phyloP scores from a whole-genome alignment of 1,140 invertebrate genomes.

The Eueides isabella region DNA sequence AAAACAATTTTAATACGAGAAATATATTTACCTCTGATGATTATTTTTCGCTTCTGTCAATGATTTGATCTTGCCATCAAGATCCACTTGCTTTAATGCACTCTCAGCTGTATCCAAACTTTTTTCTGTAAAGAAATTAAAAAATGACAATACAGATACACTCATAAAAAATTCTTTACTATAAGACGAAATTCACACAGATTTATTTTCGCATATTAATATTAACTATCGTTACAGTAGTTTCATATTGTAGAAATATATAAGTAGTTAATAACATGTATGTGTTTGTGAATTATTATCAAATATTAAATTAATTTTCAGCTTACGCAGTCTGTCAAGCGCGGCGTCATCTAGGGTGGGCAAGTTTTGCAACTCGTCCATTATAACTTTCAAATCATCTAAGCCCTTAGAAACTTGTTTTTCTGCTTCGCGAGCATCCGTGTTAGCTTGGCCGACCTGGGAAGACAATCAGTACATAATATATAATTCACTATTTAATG shows the following conservation, averaged over 20 bases:
- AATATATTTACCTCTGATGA: slow-evolving; percentile 82
- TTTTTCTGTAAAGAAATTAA: slow-evolving; percentile 81
- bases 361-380: slow-evolving; percentile 90
- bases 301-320: too few species aligned
- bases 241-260: too few species aligned
- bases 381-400: slow-evolving; percentile 90
- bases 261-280: too few species aligned
- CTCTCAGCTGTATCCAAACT: slow-evolving; percentile 89
- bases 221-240: too few species aligned
- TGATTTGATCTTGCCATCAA: slow-evolving; percentile 89
- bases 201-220: too few species aligned
- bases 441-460: slow-evolving; percentile 94
- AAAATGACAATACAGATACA: slow-evolving; percentile 9
- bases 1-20: slow-evolving; percentile 25
- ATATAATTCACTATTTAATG: not conserved
- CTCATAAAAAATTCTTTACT: too few species aligned
- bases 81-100: slow-evolving; percentile 87
- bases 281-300: too few species aligned
- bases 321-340: slow-evolving; percentile 69
- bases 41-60: slow-evolving; percentile 88
- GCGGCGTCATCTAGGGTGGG: slow-evolving; percentile 79
- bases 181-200: too few species aligned
- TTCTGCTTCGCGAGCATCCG: slow-evolving; percentile 89
- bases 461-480: slow-evolving; percentile 44
- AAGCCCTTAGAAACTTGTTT: slow-evolving; percentile 92